Evolutionary conservation across 1,140 invertebrate genomes (phyloP).

Genomic region (Tetragnatha versicolor): DNA sequence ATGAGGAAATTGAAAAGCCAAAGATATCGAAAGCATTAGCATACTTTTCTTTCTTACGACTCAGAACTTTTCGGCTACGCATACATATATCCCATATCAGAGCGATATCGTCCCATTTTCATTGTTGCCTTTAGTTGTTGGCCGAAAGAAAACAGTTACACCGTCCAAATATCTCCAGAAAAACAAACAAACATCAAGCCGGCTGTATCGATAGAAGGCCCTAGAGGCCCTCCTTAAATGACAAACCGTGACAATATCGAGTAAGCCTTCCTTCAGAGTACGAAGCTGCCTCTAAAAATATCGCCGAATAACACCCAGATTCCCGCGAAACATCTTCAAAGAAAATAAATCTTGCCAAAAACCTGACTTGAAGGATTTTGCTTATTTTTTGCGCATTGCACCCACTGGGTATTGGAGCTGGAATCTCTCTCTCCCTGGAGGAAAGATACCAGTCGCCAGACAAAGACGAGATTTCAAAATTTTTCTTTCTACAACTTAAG

Average conservation of each 20-base stretch:
- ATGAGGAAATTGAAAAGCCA: too few relatives aligned
- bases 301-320: conserved; percentile 44
- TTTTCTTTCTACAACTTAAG: conserved; percentile 44
- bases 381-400: conserved; percentile 8
- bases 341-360: conserved; percentile 54
- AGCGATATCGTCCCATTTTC: too few relatives aligned
- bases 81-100: too few relatives aligned
- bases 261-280: conserved; percentile 17
- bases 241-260: conserved; percentile 49
- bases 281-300: conserved; percentile 44
- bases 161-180: conserved; percentile 12
- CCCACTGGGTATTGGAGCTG: conserved; percentile 37
- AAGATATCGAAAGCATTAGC: too few relatives aligned
- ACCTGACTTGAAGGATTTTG: conserved; percentile 36
- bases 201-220: conserved; percentile 19
- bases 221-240: conserved; percentile 37
- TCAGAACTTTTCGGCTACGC: too few relatives aligned
- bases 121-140: not conserved
- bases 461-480: conserved; percentile 40
- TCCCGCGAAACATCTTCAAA: conserved; percentile 38
- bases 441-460: conserved; percentile 35
- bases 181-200: conserved; percentile 20
- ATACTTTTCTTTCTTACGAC: too few relatives aligned
- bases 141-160: conserved; percentile 12
- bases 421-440: conserved; percentile 19